These are phyloP conservation scores for Xylocampa areola DNA, from an alignment of 2,888 invertebrate species.

Conservation along the genomic window DNA sequence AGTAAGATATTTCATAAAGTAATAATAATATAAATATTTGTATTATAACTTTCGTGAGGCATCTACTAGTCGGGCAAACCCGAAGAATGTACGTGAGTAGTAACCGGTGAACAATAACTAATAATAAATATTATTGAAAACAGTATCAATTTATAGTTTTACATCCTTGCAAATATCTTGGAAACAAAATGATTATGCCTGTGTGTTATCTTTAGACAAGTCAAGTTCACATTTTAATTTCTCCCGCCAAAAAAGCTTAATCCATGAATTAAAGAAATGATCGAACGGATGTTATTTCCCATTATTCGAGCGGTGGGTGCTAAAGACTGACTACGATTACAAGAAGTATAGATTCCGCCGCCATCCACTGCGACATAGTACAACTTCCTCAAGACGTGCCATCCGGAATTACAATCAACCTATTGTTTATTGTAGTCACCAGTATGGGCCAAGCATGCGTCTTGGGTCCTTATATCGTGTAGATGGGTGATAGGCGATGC, in stretches of 20 bases:
- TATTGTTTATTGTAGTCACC: slow-evolving; percentile 64
- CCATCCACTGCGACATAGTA: slow-evolving; percentile 66
- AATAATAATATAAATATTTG: too few species aligned
- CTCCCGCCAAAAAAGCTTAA: slow-evolving; percentile 19
- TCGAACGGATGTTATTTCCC: slow-evolving; percentile 53
- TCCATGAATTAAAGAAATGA: too few species aligned
- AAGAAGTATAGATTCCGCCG: slow-evolving; percentile 49
- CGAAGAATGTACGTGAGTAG: too few species aligned
- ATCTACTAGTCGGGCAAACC: too few species aligned
- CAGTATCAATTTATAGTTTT: too few species aligned
- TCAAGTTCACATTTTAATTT: slow-evolving; percentile 22
- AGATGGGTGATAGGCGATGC: slow-evolving; percentile 46
- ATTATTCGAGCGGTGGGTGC: slow-evolving; percentile 34
- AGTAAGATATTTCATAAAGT: too few species aligned
- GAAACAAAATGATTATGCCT: too few species aligned
- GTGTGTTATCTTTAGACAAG: too few species aligned
- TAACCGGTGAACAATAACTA: too few species aligned
- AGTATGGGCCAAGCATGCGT: slow-evolving; percentile 56
- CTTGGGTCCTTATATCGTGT: slow-evolving; percentile 57
- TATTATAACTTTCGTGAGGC: too few species aligned
- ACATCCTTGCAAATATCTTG: too few species aligned
- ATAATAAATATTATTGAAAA: too few species aligned
- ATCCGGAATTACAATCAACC: slow-evolving; percentile 80
- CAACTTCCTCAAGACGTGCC: slow-evolving; percentile 77
- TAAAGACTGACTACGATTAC: slow-evolving; percentile 39